Conservation (phyloP, 2,797 vertebrate species). For the Enteromius treurensis region DNA sequence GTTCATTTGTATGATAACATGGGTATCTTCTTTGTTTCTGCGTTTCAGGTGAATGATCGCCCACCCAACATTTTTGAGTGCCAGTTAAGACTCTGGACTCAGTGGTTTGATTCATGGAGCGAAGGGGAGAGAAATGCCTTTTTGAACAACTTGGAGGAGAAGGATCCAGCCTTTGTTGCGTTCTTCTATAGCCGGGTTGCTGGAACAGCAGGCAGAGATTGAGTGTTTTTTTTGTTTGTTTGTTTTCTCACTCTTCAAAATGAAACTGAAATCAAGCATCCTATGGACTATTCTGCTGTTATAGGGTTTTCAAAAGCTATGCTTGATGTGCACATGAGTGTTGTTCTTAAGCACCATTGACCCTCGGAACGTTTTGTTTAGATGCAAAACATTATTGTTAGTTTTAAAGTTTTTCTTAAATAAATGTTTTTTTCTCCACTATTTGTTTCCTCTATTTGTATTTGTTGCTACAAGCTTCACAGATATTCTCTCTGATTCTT, state of each 20-base stretch:
- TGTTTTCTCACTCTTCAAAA: neutral
- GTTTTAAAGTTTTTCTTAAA: neutral
- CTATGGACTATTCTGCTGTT: neutral
- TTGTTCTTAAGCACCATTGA: neutral
- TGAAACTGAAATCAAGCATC: constrained; percentile 3
- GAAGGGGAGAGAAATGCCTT: constrained; percentile 88
- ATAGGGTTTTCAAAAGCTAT: constrained; percentile 1
- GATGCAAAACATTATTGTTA: neutral
- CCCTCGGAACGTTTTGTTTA: neutral
- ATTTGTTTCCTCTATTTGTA: neutral
- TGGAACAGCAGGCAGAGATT: constrained; percentile 82
- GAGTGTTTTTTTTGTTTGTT: constrained; percentile 45
- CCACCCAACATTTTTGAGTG: constrained; percentile 90
- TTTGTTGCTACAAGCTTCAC: neutral
- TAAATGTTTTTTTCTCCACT: neutral
- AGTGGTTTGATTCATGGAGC: constrained; percentile 91
- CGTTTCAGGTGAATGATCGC: constrained; percentile 76
- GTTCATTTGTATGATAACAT: neutral
- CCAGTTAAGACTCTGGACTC: constrained; percentile 90
- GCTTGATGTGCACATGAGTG: neutral
- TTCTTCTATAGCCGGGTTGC: constrained; percentile 85
- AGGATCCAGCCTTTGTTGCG: constrained; percentile 80
- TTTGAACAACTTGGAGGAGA: constrained; percentile 82
- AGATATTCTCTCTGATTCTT: neutral
- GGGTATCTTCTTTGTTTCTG: neutral